Conservation (phyloP, 2,797 vertebrate species). For the Ara ararauna region DNA sequence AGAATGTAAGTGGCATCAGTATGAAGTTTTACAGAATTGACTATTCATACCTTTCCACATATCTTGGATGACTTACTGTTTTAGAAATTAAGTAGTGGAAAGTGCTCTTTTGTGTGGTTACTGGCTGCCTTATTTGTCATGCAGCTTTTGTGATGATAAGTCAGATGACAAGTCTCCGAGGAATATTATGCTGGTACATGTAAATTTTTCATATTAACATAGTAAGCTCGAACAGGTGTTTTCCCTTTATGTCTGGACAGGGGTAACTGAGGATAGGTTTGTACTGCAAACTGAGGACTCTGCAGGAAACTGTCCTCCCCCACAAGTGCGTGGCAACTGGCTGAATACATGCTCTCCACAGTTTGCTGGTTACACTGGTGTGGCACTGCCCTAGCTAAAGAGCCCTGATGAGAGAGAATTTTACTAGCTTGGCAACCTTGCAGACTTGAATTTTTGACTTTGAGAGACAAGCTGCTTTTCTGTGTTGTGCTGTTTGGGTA, state of each 20-base stretch:
- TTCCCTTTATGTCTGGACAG: neutral
- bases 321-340: neutral
- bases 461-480: neutral
- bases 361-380: neutral
- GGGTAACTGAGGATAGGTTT: conserved; percentile 36
- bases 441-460: neutral
- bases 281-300: conserved; percentile 15
- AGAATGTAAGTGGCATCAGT: neutral
- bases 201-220: neutral
- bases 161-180: neutral
- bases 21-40: neutral
- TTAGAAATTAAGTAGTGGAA: neutral
- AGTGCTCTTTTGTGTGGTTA: neutral
- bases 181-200: neutral
- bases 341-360: neutral
- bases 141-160: neutral
- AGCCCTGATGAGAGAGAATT: neutral
- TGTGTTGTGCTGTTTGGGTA: neutral
- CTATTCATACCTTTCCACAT: neutral
- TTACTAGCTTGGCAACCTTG: neutral
- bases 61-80: neutral
- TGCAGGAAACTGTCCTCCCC: conserved; percentile 28
- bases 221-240: neutral
- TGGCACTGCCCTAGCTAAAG: neutral
- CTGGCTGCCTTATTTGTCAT: neutral